Base-by-base conservation (phyloP, 2,797 vertebrate genomes). In the Xiphophorus birchmanni region DNA sequence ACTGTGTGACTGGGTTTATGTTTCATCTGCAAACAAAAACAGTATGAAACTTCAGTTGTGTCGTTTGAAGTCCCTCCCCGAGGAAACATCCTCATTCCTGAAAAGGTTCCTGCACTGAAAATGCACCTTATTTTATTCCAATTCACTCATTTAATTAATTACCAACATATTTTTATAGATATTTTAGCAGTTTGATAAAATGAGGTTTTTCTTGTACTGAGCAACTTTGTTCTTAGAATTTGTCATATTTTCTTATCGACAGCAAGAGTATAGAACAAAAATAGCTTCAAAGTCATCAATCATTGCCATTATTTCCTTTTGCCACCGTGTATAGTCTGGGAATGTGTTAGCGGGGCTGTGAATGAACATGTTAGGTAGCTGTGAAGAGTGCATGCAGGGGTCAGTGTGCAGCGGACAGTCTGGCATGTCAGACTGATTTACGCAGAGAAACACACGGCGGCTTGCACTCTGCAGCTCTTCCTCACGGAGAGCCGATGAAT, bases 401-500 rank as follows among this genome's bases (percentile, higher is more conserved):
- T 94, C 91, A 92, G 85, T 60, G 87, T 87, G 86, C 78, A 82
- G 86, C 76, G 82, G 84, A 83, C 83, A 76, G 83, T 82, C 84
- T 87, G 84, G 80, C 83, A 74, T 86, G 73, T 89, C 79, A 76
- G 80, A 90, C 89, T 85, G 80, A 71, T 84, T 79, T 80, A 67
- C 80, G 67, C 77, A 67, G 72, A 82, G 78, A 75, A 52, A 78
- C 77, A 82, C 58, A 74, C 67, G 69, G 74, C 29, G 78, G 42
- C 69, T 71, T 48, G 40, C 82, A 45, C 81, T 56, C 80, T 44
- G 73, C 73, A 71, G 83, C 85, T 92, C 87, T 87, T 83, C 86
- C 85, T 94, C 80, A 37, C 92, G 90, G 87, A 60, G 80, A 84
- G 89, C 89, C 90, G 90, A 67, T 90, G 92, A 94, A 94, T 94